A percentile compares a stretch with the other conserved stretches of the same genome.
These are phyloP conservation scores for Chaenogobius annularis DNA, from an alignment of 2,113 vertebrate genomes.

Conservation along the genomic window DNA sequence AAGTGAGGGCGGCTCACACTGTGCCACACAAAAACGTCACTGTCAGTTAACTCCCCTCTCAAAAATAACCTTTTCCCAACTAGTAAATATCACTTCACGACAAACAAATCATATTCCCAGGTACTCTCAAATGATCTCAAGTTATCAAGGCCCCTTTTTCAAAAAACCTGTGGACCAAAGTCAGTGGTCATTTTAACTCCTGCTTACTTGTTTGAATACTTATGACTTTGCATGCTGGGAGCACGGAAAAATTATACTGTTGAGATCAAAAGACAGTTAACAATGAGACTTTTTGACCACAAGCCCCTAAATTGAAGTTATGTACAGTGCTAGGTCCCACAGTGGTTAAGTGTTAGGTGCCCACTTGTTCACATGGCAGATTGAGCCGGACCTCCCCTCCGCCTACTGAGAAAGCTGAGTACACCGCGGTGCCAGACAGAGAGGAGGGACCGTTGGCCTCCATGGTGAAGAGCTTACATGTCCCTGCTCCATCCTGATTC, in stretches of 20 bases:
- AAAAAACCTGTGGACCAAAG: conserved; percentile 31
- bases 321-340: conserved; percentile 45
- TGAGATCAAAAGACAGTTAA: conserved; percentile 42
- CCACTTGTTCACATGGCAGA: conserved; percentile 68
- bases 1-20: conserved; percentile 35
- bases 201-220: conserved; percentile 26
- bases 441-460: conserved; percentile 63
- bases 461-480: conserved; percentile 73
- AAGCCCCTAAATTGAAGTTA: conserved; percentile 44
- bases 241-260: conserved; percentile 44
- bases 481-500: conserved; percentile 25
- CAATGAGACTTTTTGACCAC: conserved; percentile 42
- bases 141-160: conserved; percentile 54
- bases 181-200: conserved; percentile 56
- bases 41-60: conserved; percentile 21
- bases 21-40: conserved; percentile 45
- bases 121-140: conserved; percentile 15
- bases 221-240: conserved; percentile 58
- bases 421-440: conserved; percentile 50
- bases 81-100: conserved; percentile 24
- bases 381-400: conserved; percentile 73
- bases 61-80: conserved; percentile 18
- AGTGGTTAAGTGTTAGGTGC: conserved; percentile 48
- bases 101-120: conserved; percentile 23
- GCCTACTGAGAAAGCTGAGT: conserved; percentile 60